These are phyloP conservation scores for Oceanodroma tethys DNA, from an alignment of 2,113 vertebrate species.

Conservation along the genomic window DNA sequence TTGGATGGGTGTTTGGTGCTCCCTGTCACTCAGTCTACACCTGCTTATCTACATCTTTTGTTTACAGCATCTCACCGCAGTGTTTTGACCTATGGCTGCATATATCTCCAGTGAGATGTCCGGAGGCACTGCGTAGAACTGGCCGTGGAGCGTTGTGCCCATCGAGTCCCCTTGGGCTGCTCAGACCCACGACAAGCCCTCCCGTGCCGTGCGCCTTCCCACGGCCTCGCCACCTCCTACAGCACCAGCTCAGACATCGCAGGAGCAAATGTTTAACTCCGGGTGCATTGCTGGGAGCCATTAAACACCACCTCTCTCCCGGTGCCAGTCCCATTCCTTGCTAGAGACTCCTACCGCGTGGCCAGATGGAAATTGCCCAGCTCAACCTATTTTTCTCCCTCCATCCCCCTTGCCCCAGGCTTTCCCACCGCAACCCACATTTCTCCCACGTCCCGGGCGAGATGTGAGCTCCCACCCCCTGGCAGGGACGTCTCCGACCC, in stretches of 20 bases:
- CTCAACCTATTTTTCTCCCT: background rate
- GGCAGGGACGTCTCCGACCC: background rate
- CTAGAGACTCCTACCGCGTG: background rate
- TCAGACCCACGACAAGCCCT: background rate
- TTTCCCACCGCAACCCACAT: background rate
- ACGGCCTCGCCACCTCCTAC: background rate
- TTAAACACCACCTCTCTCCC: background rate
- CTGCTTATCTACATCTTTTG: background rate
- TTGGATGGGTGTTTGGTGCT: background rate
- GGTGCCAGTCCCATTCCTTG: background rate
- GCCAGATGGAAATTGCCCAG: background rate
- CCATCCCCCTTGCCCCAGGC: background rate
- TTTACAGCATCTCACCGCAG: background rate
- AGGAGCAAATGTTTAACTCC: background rate
- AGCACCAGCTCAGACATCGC: background rate
- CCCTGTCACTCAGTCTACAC: background rate
- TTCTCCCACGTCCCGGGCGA: background rate
- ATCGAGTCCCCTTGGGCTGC: background rate
- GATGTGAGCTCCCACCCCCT: accelerated
- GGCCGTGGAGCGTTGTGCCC: background rate
- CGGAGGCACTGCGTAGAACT: background rate
- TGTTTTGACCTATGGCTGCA: accelerated
- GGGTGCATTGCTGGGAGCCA: background rate
- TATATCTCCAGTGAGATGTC: accelerated
- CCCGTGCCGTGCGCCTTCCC: background rate